Percentiles rank a stretch among this genome's conserved stretches.
Evolutionary conservation across 2,797 vertebrate genomes (phyloP).

Genomic region (Pantherophis vulpinus): DNA sequence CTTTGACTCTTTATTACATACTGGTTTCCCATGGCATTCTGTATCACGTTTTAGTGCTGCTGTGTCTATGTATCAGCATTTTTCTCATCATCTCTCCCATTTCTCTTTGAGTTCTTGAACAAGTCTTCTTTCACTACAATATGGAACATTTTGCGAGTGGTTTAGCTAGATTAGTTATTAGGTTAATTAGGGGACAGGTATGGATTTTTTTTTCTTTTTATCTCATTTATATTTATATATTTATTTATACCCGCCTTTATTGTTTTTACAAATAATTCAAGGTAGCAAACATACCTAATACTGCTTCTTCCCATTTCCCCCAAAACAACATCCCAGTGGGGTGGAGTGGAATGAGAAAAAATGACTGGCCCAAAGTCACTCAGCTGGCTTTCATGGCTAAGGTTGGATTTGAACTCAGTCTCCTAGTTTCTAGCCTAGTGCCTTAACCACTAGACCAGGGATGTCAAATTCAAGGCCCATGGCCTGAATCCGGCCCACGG

Average conservation of each 20-base stretch:
- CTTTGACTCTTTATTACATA: accelerated
- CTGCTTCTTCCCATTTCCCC: background rate
- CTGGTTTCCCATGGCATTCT: background rate
- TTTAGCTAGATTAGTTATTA: background rate
- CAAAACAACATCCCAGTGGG: background rate
- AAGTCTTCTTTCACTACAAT: background rate
- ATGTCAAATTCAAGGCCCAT: too few species aligned
- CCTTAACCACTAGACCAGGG: background rate
- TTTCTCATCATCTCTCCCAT: background rate
- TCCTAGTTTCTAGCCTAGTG: background rate
- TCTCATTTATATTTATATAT: background rate
- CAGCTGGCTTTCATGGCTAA: background rate
- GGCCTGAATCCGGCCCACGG: too few species aligned
- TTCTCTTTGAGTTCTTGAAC: accelerated
- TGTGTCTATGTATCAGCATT: background rate
- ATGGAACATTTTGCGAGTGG: background rate
- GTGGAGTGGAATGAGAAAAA: background rate
- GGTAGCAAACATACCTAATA: background rate
- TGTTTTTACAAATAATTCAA: background rate
- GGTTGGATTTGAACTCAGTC: background rate
- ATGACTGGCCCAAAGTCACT: background rate
- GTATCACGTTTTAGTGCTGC: conserved; percentile 7
- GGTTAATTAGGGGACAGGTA: background rate
- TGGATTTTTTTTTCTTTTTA: conserved; percentile 21
- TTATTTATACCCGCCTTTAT: background rate